Evolutionary conservation across 2,888 invertebrate species (phyloP).

Genomic region (Eurois occulta): DNA sequence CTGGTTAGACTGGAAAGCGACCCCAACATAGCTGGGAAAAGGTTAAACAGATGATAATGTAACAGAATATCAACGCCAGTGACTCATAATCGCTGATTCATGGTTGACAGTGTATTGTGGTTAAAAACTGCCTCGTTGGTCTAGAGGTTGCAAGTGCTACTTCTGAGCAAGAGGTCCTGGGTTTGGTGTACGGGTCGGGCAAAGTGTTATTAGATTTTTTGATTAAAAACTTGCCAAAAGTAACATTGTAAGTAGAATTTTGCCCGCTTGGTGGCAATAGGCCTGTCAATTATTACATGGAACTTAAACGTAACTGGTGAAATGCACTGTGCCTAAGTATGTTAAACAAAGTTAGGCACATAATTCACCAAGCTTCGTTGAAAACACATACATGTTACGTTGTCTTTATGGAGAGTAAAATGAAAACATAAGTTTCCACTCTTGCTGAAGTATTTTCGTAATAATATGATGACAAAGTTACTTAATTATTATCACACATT

Average conservation of each 20-base stretch:
- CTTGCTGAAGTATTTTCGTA: slow-evolving; percentile 12
- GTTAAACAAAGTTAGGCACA: slow-evolving; percentile 13
- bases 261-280: not conserved
- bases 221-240: not conserved
- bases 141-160: not conserved
- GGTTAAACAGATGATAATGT: not conserved
- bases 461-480: slow-evolving; percentile 21
- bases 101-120: not conserved
- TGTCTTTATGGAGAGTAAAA: slow-evolving; percentile 38
- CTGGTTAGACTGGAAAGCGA: not conserved
- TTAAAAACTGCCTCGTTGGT: not conserved
- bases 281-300: not conserved
- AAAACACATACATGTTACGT: not conserved
- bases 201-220: not conserved
- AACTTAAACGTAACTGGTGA: not conserved
- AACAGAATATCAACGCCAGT: not conserved
- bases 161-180: not conserved
- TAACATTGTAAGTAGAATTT: not conserved
- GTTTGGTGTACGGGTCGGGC: not conserved
- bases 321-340: not conserved
- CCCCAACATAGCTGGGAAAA: not conserved
- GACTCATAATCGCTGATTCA: too few species aligned
- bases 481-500: slow-evolving; percentile 30
- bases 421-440: slow-evolving; percentile 62
- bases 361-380: not conserved